Evolutionary conservation across 2,888 invertebrate genomes (phyloP).

Genomic region (Blastobasis lacticolella): DNA sequence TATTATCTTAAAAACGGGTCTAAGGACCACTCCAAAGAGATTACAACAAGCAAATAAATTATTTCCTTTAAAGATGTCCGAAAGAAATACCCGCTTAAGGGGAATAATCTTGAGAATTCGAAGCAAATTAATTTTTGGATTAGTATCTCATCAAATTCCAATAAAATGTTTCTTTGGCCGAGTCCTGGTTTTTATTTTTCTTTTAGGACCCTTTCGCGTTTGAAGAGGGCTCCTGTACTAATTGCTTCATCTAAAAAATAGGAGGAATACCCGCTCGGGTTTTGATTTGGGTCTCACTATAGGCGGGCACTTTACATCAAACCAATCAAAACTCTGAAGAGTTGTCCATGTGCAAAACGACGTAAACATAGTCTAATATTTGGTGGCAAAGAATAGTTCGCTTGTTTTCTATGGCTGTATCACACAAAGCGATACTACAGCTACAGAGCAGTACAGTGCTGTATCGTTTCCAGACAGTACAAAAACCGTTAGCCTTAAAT

Average conservation of each 20-base stretch:
- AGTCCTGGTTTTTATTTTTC: constrained; percentile 45
- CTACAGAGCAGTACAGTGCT: no score
- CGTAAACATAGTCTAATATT: no score
- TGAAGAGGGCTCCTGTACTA: constrained; percentile 55
- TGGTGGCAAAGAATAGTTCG: no score
- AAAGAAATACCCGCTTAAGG: not conserved
- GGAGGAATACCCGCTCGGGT: constrained; percentile 50
- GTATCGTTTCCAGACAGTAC: no score
- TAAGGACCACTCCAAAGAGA: no score
- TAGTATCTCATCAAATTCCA: constrained; percentile 21
- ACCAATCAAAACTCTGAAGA: no score
- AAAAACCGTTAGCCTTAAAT: no score
- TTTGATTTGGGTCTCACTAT: constrained; percentile 5
- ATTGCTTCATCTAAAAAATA: constrained; percentile 65
- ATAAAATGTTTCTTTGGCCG: constrained; percentile 43
- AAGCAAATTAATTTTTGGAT: constrained; percentile 7
- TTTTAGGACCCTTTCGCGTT: constrained; percentile 43
- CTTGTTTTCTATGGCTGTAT: no score
- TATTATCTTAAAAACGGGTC: no score
- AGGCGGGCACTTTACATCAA: no score
- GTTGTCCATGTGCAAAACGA: no score
- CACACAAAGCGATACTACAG: no score
- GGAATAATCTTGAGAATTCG: not conserved
- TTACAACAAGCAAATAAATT: not conserved
- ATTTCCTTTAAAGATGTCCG: constrained; percentile 2